phyloP scores from a whole-genome alignment of 1,140 invertebrate species.

The Pomacea maculata region DNA sequence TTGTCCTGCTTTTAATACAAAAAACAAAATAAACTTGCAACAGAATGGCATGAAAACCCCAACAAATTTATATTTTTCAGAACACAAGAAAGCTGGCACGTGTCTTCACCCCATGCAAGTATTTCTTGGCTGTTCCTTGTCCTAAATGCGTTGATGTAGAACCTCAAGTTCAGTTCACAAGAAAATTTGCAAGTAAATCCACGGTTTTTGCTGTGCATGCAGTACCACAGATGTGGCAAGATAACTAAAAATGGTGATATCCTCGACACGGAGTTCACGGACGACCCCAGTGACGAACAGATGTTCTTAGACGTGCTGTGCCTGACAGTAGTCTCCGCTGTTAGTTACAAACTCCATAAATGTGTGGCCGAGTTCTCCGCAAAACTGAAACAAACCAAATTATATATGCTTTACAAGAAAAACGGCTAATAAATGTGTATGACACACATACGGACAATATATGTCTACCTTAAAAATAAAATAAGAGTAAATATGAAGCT shows the following conservation, averaged over 20 bases:
- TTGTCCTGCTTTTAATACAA: no score
- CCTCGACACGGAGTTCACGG: no score
- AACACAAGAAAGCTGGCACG: not conserved
- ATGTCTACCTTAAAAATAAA: no score
- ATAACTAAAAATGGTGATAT: no score
- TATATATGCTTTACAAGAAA: no score
- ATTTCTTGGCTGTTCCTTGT: not conserved
- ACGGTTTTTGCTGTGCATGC: not conserved
- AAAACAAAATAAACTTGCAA: no score
- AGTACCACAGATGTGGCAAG: not conserved
- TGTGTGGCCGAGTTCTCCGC: slow-evolving; percentile 78
- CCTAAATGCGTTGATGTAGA: not conserved
- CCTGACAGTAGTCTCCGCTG: slow-evolving; percentile 78
- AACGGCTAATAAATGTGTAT: no score
- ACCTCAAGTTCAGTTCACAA: no score
- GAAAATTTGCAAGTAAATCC: no score
- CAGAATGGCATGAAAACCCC: no score
- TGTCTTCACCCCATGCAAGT: not conserved
- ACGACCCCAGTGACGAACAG: not conserved
- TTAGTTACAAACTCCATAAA: slow-evolving; percentile 92
- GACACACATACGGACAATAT: no score
- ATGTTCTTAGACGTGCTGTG: slow-evolving; percentile 52
- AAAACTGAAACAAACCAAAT: slow-evolving; percentile 68
- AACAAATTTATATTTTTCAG: not conserved
- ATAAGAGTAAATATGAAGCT: no score